These are phyloP conservation scores for Bos indicus DNA, from an alignment of 2,113 vertebrate species.

Conservation along the genomic window DNA sequence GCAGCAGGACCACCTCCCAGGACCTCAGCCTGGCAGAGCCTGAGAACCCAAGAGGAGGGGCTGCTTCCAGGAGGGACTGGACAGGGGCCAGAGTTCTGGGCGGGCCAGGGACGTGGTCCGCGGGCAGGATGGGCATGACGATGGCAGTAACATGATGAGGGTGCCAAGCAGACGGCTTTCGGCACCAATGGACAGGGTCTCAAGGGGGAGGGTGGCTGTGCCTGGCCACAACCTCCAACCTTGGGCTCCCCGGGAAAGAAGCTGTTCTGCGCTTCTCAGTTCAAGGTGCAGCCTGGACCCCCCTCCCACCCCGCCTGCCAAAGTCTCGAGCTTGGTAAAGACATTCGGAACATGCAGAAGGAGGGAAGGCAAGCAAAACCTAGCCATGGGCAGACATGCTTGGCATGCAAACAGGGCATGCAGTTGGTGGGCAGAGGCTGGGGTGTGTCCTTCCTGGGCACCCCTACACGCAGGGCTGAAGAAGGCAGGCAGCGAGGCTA, in stretches of 20 bases:
- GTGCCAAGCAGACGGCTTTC: conserved; percentile 70
- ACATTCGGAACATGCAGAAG: conserved; percentile 43
- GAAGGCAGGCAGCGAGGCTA: not conserved
- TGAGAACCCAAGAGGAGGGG: not conserved
- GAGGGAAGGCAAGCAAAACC: not conserved
- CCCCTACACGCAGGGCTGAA: not conserved
- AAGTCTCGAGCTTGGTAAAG: conserved; percentile 29
- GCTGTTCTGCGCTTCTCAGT: conserved; percentile 59
- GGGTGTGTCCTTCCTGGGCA: not conserved
- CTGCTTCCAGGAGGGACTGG: not conserved
- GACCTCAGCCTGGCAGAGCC: not conserved
- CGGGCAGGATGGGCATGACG: conserved; percentile 86
- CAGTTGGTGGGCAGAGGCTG: not conserved
- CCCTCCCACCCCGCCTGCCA: not conserved
- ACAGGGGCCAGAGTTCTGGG: not conserved
- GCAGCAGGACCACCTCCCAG: not conserved
- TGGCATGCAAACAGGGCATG: conserved; percentile 24
- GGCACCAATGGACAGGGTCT: conserved; percentile 53
- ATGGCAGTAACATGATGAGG: conserved; percentile 87
- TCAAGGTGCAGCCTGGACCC: conserved; percentile 44
- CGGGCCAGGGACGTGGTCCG: conserved; percentile 61
- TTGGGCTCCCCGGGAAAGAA: conserved; percentile 50
- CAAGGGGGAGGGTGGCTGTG: conserved; percentile 47
- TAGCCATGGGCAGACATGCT: not conserved
- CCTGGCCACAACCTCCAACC: conserved; percentile 25